Conservation (phyloP, 1,140 invertebrate genomes). For the Archivesica marissinica region DNA sequence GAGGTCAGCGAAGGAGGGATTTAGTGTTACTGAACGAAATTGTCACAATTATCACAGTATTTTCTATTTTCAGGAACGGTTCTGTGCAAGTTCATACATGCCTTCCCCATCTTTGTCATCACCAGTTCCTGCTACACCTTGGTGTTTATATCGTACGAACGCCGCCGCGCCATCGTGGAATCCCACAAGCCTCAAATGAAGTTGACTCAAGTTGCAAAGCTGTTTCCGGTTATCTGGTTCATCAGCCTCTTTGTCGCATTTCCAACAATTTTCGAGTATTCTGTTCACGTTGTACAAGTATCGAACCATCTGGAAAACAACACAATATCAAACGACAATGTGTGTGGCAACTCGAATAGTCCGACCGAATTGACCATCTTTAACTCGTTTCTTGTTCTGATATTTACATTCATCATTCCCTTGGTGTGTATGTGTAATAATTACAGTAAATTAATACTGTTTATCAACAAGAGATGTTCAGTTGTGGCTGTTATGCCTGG, state of each 20-base stretch:
- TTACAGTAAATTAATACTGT: constrained; percentile 58
- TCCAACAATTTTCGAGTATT: constrained; percentile 64
- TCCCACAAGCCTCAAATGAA: constrained; percentile 1
- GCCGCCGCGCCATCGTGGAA: constrained; percentile 64
- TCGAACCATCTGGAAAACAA: constrained; percentile 10
- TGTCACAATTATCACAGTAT: neutral
- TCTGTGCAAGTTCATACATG: constrained; percentile 69
- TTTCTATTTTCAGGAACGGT: constrained; percentile 64
- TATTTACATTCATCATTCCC: constrained; percentile 63
- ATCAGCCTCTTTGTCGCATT: constrained; percentile 56
- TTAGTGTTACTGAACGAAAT: neutral
- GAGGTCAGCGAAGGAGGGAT: neutral
- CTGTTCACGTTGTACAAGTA: neutral
- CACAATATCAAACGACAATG: neutral
- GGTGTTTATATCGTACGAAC: constrained; percentile 71
- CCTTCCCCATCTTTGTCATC: constrained; percentile 68
- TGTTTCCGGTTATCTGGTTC: constrained; percentile 60
- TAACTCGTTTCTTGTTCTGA: constrained; percentile 47
- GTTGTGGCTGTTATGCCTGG: neutral
- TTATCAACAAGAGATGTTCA: constrained; percentile 44
- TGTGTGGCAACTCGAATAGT: constrained; percentile 23
- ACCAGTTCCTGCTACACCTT: constrained; percentile 70
- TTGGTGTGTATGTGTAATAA: constrained; percentile 48
- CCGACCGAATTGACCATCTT: constrained; percentile 17
- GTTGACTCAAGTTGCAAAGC: neutral